A percentile compares a stretch with the other conserved stretches of the same genome.
These are phyloP conservation scores for Oligia strigilis DNA, from an alignment of 2,888 invertebrate species.

Conservation along the genomic window DNA sequence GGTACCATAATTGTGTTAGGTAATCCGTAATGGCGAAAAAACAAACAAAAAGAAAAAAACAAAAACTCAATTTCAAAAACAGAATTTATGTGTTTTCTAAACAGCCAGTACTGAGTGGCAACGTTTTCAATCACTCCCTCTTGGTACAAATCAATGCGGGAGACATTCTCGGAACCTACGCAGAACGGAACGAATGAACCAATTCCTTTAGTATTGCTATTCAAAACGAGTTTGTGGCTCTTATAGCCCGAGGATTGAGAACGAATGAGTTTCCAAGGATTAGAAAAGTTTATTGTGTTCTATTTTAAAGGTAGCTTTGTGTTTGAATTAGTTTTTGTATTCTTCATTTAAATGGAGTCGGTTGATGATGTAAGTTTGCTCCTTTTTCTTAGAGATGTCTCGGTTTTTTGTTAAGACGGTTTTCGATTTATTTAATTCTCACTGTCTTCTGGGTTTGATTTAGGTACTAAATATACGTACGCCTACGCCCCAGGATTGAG, in stretches of 20 bases:
- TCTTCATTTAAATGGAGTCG: slow-evolving; percentile 39
- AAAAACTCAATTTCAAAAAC: slow-evolving; percentile 18
- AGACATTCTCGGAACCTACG: slow-evolving; percentile 48
- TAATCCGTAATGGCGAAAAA: not conserved
- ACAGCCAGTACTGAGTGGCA: slow-evolving; percentile 54
- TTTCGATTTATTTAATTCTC: not conserved
- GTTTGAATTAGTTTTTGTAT: slow-evolving; percentile 53
- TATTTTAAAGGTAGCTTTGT: slow-evolving; percentile 56
- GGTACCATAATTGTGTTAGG: not conserved
- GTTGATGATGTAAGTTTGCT: slow-evolving; percentile 39
- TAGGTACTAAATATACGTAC: no score
- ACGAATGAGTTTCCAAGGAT: slow-evolving; percentile 62
- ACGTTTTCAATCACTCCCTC: slow-evolving; percentile 73
- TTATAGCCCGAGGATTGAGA: slow-evolving; percentile 58
- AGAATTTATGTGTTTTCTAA: slow-evolving; percentile 33
- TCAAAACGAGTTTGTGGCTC: slow-evolving; percentile 67
- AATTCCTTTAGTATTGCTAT: slow-evolving; percentile 66
- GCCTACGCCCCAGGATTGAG: slow-evolving; percentile 49
- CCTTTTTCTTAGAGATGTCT: slow-evolving; percentile 7
- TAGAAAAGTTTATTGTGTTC: slow-evolving; percentile 65
- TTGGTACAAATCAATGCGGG: slow-evolving; percentile 64
- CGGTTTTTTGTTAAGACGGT: not conserved
- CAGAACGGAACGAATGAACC: slow-evolving; percentile 61
- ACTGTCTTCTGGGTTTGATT: not conserved
- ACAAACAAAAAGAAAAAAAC: not conserved